Percentiles rank a stretch among this genome's conserved stretches.
Evolutionary conservation across 2,113 vertebrate genomes (phyloP).

Genomic region (Corythaixoides concolor): DNA sequence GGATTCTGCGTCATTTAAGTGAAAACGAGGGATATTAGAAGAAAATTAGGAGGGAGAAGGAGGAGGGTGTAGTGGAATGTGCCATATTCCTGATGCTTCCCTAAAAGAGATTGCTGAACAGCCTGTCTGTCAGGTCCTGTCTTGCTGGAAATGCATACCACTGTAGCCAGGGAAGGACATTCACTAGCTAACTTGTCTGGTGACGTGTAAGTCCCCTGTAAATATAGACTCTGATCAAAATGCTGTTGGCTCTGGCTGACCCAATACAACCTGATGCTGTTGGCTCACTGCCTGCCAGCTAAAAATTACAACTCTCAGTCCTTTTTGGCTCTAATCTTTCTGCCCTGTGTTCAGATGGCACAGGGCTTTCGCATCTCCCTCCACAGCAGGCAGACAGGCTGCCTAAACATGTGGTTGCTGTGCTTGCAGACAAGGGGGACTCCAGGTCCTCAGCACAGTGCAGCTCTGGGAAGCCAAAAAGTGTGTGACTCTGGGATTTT

Average conservation of each 20-base stretch:
- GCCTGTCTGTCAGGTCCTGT: background rate
- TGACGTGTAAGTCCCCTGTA: background rate
- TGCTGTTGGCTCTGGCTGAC: background rate
- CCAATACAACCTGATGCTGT: background rate
- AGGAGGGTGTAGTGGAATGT: background rate
- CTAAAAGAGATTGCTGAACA: background rate
- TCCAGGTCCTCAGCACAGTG: background rate
- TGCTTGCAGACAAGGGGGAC: background rate
- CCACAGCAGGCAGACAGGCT: background rate
- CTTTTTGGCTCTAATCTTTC: background rate
- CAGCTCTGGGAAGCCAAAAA: background rate
- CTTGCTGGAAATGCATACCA: background rate
- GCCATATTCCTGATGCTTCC: background rate
- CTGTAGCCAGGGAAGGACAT: background rate
- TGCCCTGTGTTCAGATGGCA: background rate
- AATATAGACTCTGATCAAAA: background rate
- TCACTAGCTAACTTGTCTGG: background rate
- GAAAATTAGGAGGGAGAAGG: background rate
- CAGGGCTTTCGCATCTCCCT: background rate
- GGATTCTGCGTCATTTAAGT: background rate
- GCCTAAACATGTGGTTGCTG: background rate
- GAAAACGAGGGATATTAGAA: background rate
- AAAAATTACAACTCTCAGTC: background rate
- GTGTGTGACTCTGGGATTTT: background rate
- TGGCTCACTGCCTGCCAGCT: background rate